Conservation (phyloP, 1,140 invertebrate species). For the Dolichoris vasculosae region DNA sequence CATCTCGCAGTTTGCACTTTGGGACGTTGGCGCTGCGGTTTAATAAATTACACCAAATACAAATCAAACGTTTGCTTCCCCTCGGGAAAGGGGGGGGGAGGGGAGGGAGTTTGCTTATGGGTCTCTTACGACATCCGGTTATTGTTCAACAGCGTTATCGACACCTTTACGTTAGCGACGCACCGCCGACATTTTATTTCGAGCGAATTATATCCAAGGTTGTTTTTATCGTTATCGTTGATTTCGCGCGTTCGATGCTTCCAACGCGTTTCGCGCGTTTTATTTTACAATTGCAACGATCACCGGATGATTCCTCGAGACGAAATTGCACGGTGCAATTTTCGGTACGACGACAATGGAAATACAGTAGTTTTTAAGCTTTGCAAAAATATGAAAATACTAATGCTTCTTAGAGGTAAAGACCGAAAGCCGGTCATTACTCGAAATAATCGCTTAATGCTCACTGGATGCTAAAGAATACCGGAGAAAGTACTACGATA, state of each 20-base stretch:
- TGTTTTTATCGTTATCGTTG: too few relatives aligned
- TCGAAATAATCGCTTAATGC: not conserved
- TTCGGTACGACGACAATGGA: too few relatives aligned
- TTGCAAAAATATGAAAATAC: too few relatives aligned
- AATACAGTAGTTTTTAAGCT: too few relatives aligned
- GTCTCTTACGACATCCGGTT: not conserved
- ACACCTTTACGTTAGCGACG: not conserved
- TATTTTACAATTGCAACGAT: too few relatives aligned
- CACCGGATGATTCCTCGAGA: too few relatives aligned
- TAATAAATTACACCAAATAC: slow-evolving; percentile 66
- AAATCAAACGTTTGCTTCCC: slow-evolving; percentile 36
- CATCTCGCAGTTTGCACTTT: not conserved
- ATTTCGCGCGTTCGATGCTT: too few relatives aligned
- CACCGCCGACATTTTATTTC: not conserved
- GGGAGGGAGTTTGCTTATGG: too few relatives aligned
- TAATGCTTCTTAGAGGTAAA: not conserved
- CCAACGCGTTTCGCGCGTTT: too few relatives aligned
- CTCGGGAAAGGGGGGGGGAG: too few relatives aligned
- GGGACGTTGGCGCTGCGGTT: slow-evolving; percentile 33
- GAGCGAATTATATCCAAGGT: too few relatives aligned
- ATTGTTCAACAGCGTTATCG: not conserved
- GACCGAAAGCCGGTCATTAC: not conserved
- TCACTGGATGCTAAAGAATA: not conserved
- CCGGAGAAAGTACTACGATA: not conserved
- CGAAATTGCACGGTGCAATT: too few relatives aligned